Conservation (phyloP, 1,140 invertebrate species). For the Wasmannia auropunctata region DNA sequence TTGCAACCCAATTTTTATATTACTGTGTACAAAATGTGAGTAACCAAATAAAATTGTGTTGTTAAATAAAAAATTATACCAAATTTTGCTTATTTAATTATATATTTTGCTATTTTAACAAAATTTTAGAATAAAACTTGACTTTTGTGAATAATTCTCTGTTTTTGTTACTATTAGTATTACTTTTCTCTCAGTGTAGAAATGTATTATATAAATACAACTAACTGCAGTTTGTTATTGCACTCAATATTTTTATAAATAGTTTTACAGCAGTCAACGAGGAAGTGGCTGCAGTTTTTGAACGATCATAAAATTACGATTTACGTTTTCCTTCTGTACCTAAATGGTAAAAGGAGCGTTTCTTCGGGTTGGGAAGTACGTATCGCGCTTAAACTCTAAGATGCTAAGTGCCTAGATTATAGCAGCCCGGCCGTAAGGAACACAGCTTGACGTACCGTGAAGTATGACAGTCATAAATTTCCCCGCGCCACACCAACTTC, state of each 20-base stretch:
- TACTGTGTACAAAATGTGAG: too few relatives aligned
- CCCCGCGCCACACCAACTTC: conserved; percentile 50
- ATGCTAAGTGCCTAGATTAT: conserved; percentile 79
- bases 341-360: background rate
- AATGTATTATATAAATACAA: too few relatives aligned
- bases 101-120: too few relatives aligned
- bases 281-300: background rate
- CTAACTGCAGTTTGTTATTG: background rate
- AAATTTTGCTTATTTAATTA: too few relatives aligned
- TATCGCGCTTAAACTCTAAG: conserved; percentile 67
- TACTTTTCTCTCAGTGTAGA: too few relatives aligned
- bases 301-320: background rate
- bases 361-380: conserved; percentile 55
- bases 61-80: too few relatives aligned
- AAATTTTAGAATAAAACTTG: too few relatives aligned
- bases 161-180: too few relatives aligned
- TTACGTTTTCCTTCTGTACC: background rate
- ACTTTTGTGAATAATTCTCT: too few relatives aligned
- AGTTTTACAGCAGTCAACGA: background rate
- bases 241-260: background rate
- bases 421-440: conserved; percentile 60
- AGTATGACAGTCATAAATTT: conserved; percentile 79
- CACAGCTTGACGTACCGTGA: conserved; percentile 67
- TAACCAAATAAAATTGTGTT: too few relatives aligned
- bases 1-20: too few relatives aligned